Evolutionary conservation across 1,140 invertebrate genomes (phyloP).

Genomic region (Propsilocerus akamusi): DNA sequence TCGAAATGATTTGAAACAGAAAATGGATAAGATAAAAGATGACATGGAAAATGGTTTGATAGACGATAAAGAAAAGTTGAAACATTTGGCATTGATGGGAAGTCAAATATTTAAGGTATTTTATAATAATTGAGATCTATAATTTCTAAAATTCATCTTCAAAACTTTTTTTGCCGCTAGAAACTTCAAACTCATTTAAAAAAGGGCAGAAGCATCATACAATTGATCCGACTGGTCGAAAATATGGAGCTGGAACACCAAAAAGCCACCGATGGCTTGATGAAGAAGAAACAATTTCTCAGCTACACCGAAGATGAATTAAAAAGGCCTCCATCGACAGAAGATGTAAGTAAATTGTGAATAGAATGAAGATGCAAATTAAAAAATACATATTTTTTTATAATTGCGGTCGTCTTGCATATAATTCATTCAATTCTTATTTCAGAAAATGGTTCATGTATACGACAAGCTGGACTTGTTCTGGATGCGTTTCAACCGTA

Average conservation of each 20-base stretch:
- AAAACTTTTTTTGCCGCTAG: no score
- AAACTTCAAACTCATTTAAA: neutral
- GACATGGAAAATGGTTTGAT: slow-evolving; percentile 14
- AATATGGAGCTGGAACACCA: neutral
- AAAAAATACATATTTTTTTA: neutral
- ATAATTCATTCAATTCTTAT: neutral
- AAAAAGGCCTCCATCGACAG: neutral
- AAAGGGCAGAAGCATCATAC: neutral
- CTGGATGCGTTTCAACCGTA: slow-evolving; percentile 21
- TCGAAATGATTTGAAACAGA: slow-evolving; percentile 14
- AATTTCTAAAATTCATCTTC: neutral
- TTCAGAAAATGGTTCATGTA: neutral
- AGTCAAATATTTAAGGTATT: slow-evolving; percentile 13
- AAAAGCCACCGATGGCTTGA: neutral
- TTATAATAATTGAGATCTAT: neutral
- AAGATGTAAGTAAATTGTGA: neutral
- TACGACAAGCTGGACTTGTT: slow-evolving; percentile 16
- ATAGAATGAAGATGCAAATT: neutral
- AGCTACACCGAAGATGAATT: neutral
- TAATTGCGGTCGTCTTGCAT: no score
- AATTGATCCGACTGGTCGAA: neutral
- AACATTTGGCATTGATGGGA: slow-evolving; percentile 16
- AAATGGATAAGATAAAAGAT: slow-evolving; percentile 12
- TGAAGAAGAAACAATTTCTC: neutral
- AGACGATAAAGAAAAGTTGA: slow-evolving; percentile 13